These are phyloP conservation scores for Drosophila birchii DNA, from an alignment of 2,888 invertebrate genomes.

Conservation along the genomic window DNA sequence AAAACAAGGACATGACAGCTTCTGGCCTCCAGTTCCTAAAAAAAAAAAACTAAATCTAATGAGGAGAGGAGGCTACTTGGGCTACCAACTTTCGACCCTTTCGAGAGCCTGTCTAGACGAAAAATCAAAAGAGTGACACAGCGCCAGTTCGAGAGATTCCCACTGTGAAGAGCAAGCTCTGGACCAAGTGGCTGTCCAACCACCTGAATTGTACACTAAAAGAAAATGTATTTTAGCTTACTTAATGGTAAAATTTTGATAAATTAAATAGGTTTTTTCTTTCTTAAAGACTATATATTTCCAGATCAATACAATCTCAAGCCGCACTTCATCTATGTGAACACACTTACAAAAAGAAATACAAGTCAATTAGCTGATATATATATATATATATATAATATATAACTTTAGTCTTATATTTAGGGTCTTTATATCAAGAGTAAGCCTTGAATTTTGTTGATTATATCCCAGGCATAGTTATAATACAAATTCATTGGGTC, in stretches of 20 bases:
- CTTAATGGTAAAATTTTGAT: background rate
- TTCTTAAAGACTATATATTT: conserved; percentile 1
- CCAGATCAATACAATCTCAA: conserved; percentile 8
- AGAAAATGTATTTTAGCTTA: too few species aligned
- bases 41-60: conserved; percentile 9
- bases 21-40: background rate
- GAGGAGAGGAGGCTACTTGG: conserved; percentile 23
- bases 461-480: background rate
- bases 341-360: background rate
- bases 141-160: background rate
- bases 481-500: background rate
- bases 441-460: background rate
- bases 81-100: conserved; percentile 23
- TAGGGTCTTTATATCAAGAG: background rate
- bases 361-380: conserved; percentile 4
- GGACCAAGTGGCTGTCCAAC: background rate
- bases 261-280: background rate
- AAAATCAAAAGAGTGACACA: conserved; percentile 20
- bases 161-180: conserved; percentile 1
- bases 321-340: conserved; percentile 10
- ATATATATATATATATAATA: too few species aligned
- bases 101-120: conserved; percentile 39
- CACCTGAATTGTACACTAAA: background rate
- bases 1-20: conserved; percentile 3
- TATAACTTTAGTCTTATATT: conserved; percentile 4